phyloP scores from a whole-genome alignment of 92 coral and sea anemone species.

The Paramuricea clavata region DNA sequence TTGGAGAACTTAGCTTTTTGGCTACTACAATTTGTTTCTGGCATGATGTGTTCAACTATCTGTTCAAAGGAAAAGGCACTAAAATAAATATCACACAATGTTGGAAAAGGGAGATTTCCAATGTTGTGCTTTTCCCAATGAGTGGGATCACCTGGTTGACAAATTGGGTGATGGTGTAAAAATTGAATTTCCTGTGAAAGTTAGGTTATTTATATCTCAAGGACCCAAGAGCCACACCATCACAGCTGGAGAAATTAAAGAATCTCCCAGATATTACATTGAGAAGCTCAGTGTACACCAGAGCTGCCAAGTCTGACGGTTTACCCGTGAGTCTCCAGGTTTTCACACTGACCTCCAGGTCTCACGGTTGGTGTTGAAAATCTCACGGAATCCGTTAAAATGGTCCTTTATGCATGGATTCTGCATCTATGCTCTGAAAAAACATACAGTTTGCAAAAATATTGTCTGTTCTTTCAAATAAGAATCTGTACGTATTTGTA shows the following conservation, averaged over 20 bases:
- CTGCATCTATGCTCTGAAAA: too few species aligned
- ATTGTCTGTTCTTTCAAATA: too few species aligned
- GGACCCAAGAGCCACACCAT: constrained; percentile 5
- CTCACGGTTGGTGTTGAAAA: too few species aligned
- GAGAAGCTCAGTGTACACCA: not conserved
- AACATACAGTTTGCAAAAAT: too few species aligned
- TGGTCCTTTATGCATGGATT: too few species aligned
- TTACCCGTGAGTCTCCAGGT: too few species aligned
- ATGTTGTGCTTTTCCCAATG: not conserved
- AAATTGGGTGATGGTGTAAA: constrained; percentile 15
- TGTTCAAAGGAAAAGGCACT: not conserved
- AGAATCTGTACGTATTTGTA: too few species aligned
- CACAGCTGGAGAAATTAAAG: not conserved
- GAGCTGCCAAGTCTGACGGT: too few species aligned
- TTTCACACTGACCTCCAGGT: too few species aligned
- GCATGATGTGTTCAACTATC: constrained; percentile 29
- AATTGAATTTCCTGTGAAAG: constrained; percentile 23
- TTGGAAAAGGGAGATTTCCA: constrained; percentile 3
- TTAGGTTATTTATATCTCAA: not conserved
- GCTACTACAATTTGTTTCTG: too few species aligned
- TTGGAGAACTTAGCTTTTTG: constrained; percentile 10
- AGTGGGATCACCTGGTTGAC: constrained; percentile 27
- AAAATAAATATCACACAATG: constrained; percentile 8
- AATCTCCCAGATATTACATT: not conserved
- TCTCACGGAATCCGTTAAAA: too few species aligned